phyloP scores from a whole-genome alignment of 64 coral and sea anemone genomes.

The Acropora yongei region DNA sequence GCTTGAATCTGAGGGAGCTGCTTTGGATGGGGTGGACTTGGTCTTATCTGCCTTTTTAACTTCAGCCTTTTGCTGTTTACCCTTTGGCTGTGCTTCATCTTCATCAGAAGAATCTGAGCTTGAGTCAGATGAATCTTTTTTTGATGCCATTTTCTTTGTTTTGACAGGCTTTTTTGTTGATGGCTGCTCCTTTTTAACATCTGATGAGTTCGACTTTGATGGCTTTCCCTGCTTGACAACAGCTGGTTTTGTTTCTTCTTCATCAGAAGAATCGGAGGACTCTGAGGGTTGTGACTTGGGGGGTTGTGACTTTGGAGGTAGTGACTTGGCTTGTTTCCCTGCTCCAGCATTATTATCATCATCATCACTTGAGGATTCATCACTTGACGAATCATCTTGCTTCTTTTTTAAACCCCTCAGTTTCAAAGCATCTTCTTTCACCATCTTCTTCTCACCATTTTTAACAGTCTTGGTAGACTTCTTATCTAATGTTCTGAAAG shows the following conservation, averaged over 20 bases:
- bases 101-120: slow-evolving; percentile 18
- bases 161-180: not conserved
- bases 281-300: slow-evolving; percentile 1
- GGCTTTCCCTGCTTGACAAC: not conserved
- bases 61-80: not conserved
- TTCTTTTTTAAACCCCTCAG: slow-evolving; percentile 51
- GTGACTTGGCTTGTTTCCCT: not conserved
- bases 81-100: not conserved
- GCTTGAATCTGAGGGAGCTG: slow-evolving; percentile 40
- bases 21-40: not conserved
- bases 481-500: not conserved
- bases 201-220: slow-evolving; percentile 6
- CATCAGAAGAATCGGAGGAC: slow-evolving; percentile 36
- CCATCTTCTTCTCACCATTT: slow-evolving; percentile 25
- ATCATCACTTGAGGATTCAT: slow-evolving; percentile 56
- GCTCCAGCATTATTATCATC: not conserved
- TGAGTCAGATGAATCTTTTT: slow-evolving; percentile 12
- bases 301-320: not conserved
- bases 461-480: slow-evolving; percentile 17
- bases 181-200: not conserved
- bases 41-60: not conserved
- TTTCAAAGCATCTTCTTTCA: slow-evolving; percentile 38
- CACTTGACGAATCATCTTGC: slow-evolving; percentile 16
- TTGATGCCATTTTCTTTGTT: not conserved
- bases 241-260: not conserved